Evolutionary conservation across 2,888 invertebrate species (phyloP).

Genomic region (Microplitis manilae): DNA sequence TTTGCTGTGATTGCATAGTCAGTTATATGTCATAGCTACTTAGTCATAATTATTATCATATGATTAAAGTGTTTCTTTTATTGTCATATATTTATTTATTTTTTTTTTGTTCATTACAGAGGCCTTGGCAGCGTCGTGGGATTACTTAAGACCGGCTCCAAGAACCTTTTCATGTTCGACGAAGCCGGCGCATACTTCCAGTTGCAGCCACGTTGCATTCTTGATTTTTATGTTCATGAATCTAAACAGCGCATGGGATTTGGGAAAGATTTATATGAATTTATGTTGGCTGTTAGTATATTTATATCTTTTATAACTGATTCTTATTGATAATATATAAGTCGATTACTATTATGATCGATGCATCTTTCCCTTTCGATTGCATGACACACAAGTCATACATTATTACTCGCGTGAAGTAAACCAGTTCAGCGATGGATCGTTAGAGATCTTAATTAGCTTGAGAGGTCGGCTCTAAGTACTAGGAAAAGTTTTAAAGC

Average conservation of each 20-base stretch:
- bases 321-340: neutral
- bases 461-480: neutral
- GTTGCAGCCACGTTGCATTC: constrained; percentile 86
- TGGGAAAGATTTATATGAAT: constrained; percentile 88
- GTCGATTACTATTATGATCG: neutral
- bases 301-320: neutral
- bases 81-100: constrained; percentile 52
- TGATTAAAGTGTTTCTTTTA: neutral
- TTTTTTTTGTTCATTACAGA: constrained; percentile 70
- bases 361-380: constrained; percentile 13
- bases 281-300: constrained; percentile 84
- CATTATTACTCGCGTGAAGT: constrained; percentile 16
- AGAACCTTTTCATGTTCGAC: constrained; percentile 90
- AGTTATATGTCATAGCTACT: neutral
- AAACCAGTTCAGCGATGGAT: constrained; percentile 28
- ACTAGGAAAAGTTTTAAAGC: constrained; percentile 11
- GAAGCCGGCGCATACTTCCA: constrained; percentile 81
- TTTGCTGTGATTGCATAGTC: neutral
- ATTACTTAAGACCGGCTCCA: constrained; percentile 90
- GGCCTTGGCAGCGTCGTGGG: constrained; percentile 83
- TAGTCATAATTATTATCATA: neutral
- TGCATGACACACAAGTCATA: constrained; percentile 4
- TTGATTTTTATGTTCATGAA: constrained; percentile 94
- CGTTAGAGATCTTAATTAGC: constrained; percentile 26
- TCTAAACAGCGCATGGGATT: constrained; percentile 88